These are phyloP conservation scores for Cataglyphis altisquamis DNA, from an alignment of 2,888 invertebrate genomes.

Conservation along the genomic window DNA sequence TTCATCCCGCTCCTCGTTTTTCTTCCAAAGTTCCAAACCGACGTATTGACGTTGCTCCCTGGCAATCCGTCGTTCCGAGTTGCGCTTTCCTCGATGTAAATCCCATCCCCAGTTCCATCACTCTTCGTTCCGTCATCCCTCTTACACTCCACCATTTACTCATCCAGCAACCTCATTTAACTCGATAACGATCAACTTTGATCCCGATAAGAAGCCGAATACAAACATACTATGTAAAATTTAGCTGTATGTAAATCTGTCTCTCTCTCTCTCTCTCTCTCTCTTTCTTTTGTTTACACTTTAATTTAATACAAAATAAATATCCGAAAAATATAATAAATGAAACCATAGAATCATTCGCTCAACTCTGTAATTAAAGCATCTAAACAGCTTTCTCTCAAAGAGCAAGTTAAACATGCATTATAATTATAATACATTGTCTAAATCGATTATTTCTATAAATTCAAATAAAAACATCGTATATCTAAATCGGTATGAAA, in stretches of 20 bases:
- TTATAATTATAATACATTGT: not conserved
- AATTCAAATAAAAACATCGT: not conserved
- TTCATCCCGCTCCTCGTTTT: conserved; percentile 31
- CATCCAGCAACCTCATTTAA: conserved; percentile 52
- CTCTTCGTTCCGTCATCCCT: conserved; percentile 24
- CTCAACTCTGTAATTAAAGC: not conserved
- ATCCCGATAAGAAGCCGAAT: not conserved
- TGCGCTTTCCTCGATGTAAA: conserved; percentile 54
- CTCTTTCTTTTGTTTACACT: not conserved
- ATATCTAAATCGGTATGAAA: not conserved
- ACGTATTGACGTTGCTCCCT: conserved; percentile 63
- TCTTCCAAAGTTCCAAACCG: conserved; percentile 51
- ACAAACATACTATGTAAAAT: conserved; percentile 8
- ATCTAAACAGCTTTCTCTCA: conserved; percentile 8
- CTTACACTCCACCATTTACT: conserved; percentile 48
- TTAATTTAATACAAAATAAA: not conserved
- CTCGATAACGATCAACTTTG: conserved; percentile 6
- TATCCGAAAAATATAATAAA: not conserved
- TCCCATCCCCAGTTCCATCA: conserved; percentile 24
- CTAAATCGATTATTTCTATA: not conserved
- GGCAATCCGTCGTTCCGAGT: conserved; percentile 67
- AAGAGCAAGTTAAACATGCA: not conserved
- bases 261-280: too few species aligned
- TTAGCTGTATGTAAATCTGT: too few species aligned
- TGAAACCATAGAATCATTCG: not conserved